A percentile compares a stretch with the other conserved stretches of the same genome.
phyloP scores from a whole-genome alignment of 1,140 invertebrate species.

The Pararge aegeria region DNA sequence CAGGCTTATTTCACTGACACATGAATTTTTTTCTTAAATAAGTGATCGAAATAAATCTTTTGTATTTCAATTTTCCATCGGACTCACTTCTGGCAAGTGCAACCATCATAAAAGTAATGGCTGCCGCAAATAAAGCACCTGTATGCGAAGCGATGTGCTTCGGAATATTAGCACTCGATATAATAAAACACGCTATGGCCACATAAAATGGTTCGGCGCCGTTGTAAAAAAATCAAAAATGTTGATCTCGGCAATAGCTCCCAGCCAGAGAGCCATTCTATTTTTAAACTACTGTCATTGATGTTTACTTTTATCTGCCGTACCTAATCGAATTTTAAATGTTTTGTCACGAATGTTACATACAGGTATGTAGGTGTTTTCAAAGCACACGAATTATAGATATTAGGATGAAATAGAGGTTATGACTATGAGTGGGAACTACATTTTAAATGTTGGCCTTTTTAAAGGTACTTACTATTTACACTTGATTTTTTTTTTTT shows the following conservation, averaged over 20 bases:
- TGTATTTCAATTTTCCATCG: neutral
- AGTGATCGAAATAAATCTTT: neutral
- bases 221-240: conserved; percentile 45
- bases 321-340: conserved; percentile 15
- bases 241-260: conserved; percentile 41
- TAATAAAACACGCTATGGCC: conserved; percentile 42
- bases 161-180: conserved; percentile 37
- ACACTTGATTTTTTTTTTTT: too few relatives aligned
- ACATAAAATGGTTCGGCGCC: conserved; percentile 40
- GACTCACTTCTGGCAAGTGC: conserved; percentile 16
- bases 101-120: conserved; percentile 33
- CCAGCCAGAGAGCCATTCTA: conserved; percentile 35
- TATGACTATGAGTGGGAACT: too few relatives aligned
- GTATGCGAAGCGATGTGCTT: conserved; percentile 29
- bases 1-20: too few relatives aligned
- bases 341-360: neutral
- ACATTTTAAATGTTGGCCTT: too few relatives aligned
- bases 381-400: too few relatives aligned
- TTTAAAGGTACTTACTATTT: too few relatives aligned
- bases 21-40: too few relatives aligned
- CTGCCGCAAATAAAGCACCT: conserved; percentile 31
- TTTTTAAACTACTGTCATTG: conserved; percentile 39
- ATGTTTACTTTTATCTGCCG: conserved; percentile 25
- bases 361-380: too few relatives aligned
- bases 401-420: too few relatives aligned